Conservation (phyloP, 2,888 invertebrate genomes). For the Punctoribates punctum region DNA sequence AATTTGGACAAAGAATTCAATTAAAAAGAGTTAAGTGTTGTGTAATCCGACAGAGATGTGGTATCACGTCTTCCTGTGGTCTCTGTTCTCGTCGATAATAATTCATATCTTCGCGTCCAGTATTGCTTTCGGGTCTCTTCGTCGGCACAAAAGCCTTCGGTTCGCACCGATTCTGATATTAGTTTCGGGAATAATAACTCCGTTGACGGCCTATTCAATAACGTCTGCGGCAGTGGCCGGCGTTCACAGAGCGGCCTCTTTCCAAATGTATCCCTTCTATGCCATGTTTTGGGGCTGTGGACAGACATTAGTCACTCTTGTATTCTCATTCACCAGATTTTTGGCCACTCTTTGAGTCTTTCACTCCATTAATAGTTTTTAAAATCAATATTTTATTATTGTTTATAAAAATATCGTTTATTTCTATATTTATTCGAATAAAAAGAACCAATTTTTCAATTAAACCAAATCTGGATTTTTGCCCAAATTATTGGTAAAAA, state of each 20-base stretch:
- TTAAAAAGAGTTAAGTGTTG: conserved; percentile 51
- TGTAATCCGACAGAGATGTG: conserved; percentile 78
- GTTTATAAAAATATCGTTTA: conserved; percentile 6
- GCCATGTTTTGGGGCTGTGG: conserved; percentile 93
- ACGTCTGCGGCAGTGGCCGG: conserved; percentile 89
- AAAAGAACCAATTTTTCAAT: not conserved
- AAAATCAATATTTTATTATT: conserved; percentile 28
- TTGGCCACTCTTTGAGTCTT: conserved; percentile 75
- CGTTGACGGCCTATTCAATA: conserved; percentile 79
- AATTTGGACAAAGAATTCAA: not conserved
- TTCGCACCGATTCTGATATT: conserved; percentile 84
- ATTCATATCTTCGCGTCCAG: conserved; percentile 82
- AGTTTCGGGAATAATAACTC: conserved; percentile 82
- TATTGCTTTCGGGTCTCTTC: conserved; percentile 82
- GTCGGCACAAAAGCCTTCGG: conserved; percentile 89
- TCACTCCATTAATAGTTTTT: conserved; percentile 29
- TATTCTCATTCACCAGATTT: conserved; percentile 87
- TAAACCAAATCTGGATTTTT: no score
- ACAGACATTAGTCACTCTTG: conserved; percentile 81
- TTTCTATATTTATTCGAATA: conserved; percentile 11
- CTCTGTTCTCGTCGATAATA: conserved; percentile 85
- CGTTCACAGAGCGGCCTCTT: conserved; percentile 82
- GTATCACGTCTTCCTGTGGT: conserved; percentile 95
- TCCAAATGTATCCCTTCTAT: conserved; percentile 84
- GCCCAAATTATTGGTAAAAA: not conserved